Percentiles rank a stretch among this genome's conserved stretches.
Conservation (phyloP, 2,888 invertebrate species). For the Plagodis dolabraria region DNA sequence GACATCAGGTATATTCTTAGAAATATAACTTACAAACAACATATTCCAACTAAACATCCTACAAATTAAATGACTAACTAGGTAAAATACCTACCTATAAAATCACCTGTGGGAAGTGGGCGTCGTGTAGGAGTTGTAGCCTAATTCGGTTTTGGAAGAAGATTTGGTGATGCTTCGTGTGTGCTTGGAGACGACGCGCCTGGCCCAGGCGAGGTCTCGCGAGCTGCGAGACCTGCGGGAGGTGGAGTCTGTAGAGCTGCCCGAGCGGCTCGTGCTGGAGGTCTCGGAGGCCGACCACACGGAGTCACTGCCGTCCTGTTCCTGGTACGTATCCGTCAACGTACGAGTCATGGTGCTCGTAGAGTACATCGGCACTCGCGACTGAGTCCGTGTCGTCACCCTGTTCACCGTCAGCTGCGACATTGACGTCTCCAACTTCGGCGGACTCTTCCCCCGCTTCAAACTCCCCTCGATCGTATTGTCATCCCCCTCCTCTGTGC, state of each 20-base stretch:
- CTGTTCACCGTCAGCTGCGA: slow-evolving; percentile 62
- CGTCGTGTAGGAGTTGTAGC: slow-evolving; percentile 56
- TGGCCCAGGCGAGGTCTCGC: slow-evolving; percentile 66
- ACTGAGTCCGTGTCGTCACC: slow-evolving; percentile 23
- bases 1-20: slow-evolving; percentile 51
- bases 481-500: slow-evolving; percentile 20
- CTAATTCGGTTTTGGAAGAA: slow-evolving; percentile 55
- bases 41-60: slow-evolving; percentile 49
- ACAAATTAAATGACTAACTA: slow-evolving; percentile 52
- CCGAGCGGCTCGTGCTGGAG: slow-evolving; percentile 50
- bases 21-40: slow-evolving; percentile 64
- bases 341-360: slow-evolving; percentile 56
- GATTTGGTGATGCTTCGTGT: slow-evolving; percentile 37
- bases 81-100: slow-evolving; percentile 43
- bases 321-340: slow-evolving; percentile 47
- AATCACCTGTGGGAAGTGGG: slow-evolving; percentile 53
- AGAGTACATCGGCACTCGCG: slow-evolving; percentile 48
- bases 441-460: slow-evolving; percentile 56
- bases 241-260: slow-evolving; percentile 57
- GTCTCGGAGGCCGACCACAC: slow-evolving; percentile 53
- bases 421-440: slow-evolving; percentile 66
- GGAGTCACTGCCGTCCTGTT: slow-evolving; percentile 48
- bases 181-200: slow-evolving; percentile 57
- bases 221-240: slow-evolving; percentile 53
- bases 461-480: slow-evolving; percentile 26